Evolutionary conservation across 2,888 invertebrate genomes (phyloP), one percentile per base, ranked within the genome.

Genomic region (Augochlorella aurata): DNA sequence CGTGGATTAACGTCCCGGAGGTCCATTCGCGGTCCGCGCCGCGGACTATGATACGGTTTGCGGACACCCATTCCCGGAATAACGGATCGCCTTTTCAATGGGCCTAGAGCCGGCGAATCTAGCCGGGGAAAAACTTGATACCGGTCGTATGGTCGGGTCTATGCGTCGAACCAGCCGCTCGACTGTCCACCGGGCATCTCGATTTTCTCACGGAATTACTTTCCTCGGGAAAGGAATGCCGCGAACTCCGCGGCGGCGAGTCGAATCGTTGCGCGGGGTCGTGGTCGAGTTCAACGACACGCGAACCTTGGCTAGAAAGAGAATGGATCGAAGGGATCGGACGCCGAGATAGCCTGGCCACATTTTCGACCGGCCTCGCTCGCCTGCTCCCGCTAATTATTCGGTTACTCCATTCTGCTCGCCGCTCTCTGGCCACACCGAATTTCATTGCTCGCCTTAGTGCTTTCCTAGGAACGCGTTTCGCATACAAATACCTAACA

Each of bases 241-340:
- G 77, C 29, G 82, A 45, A 71, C 78, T 65, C 67, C 76, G 49
- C 58, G 74, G 65, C 76, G 69, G 69, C 69, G 84, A 85, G 82
- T 86, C 79, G 84, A 86, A 86, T 86, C 82, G 77, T 86, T 80
- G 84, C 86, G 76, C 84, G 81, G 79, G 84, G 86, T 86, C 86
- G 86, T 84, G 86, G 82, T 79, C 82, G 86, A 79, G 86, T 86
- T 86, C 86, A 86, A 86, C 84, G 86, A 84, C 86, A 86, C 85
- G 54, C 82, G 74, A 74, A 74, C 76, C 73, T 79, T 72, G 73
- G 68, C 38, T 68, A 69, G 77, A 77, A 78, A 78, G 84, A 78
- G 85, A 84, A 81, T 14, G 78, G 77, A 78, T 77, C 81, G 80
- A 82, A 71, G 72, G 79, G 84, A 82, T 82, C 83, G 77, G 69